These are phyloP conservation scores for Ptychobarbus kaznakovi DNA, from an alignment of 2,797 vertebrate species.

Conservation along the genomic window DNA sequence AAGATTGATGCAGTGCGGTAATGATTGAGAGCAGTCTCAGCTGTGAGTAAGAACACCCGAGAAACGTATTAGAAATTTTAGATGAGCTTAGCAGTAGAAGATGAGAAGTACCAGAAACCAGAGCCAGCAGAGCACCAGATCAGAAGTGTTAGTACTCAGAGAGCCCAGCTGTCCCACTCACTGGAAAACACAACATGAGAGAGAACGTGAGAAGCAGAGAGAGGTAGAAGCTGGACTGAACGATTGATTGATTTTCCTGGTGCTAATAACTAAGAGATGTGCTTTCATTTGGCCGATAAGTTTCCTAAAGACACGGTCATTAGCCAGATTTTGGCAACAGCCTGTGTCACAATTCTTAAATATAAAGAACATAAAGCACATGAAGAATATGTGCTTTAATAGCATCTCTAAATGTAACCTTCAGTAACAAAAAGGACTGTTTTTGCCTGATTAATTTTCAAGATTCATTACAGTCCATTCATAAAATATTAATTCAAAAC, in stretches of 20 bases:
- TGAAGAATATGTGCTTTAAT: not conserved
- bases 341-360: not conserved
- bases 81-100: slow-evolving; percentile 37
- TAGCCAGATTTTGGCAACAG: no score
- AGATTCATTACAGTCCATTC: not conserved
- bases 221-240: slow-evolving; percentile 58
- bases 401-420: not conserved
- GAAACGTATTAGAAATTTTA: slow-evolving; percentile 30
- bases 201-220: slow-evolving; percentile 73
- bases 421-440: not conserved
- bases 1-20: slow-evolving; percentile 3
- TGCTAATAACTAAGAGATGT: not conserved
- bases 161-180: slow-evolving; percentile 39
- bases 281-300: not conserved
- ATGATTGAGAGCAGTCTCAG: slow-evolving; percentile 25
- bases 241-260: not conserved
- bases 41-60: slow-evolving; percentile 27
- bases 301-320: not conserved
- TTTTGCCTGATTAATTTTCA: not conserved
- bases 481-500: not conserved
- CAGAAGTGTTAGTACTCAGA: slow-evolving; percentile 50
- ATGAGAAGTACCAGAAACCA: slow-evolving; percentile 38
- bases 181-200: slow-evolving; percentile 49
- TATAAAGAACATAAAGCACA: not conserved
- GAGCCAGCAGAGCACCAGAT: slow-evolving; percentile 42